These are phyloP conservation scores for Trachemys scripta DNA, from an alignment of 2,113 vertebrate species.

Conservation along the genomic window DNA sequence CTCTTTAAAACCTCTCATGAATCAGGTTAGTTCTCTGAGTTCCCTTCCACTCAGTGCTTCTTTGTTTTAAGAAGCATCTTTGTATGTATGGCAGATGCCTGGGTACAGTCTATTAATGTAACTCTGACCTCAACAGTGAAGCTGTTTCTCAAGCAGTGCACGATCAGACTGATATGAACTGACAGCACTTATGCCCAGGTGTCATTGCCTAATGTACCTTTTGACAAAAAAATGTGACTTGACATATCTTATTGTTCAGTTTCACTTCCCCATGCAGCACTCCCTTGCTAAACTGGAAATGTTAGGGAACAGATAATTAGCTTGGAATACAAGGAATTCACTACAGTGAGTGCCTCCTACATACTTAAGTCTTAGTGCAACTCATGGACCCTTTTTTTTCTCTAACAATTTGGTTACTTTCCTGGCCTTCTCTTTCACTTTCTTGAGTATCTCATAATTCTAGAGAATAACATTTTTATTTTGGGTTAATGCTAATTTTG, in stretches of 20 bases:
- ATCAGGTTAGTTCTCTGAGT: not conserved
- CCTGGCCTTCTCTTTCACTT: not conserved
- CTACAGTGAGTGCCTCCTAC: not conserved
- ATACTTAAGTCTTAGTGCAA: not conserved
- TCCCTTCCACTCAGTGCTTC: not conserved
- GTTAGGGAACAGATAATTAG: not conserved
- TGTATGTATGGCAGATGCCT: not conserved
- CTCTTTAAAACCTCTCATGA: not conserved
- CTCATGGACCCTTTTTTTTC: fast-evolving
- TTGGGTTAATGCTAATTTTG: slow-evolving; percentile 19
- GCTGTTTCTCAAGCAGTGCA: not conserved
- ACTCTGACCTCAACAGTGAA: slow-evolving; percentile 11
- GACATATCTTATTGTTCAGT: slow-evolving; percentile 37
- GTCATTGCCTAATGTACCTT: slow-evolving; percentile 1
- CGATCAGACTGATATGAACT: slow-evolving; percentile 44
- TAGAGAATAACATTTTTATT: slow-evolving; percentile 24
- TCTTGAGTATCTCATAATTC: not conserved
- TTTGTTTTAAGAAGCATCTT: slow-evolving; percentile 15
- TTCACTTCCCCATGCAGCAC: not conserved
- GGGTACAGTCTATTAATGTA: not conserved
- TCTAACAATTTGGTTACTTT: not conserved
- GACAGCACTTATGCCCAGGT: slow-evolving; percentile 51
- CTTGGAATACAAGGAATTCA: not conserved
- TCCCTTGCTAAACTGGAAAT: not conserved
- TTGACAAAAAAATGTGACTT: slow-evolving; percentile 32